Percentiles rank a stretch among this genome's conserved stretches.
phyloP scores from a whole-genome alignment of 92 coral and sea anemone genomes.

The Epizoanthus ramosus region DNA sequence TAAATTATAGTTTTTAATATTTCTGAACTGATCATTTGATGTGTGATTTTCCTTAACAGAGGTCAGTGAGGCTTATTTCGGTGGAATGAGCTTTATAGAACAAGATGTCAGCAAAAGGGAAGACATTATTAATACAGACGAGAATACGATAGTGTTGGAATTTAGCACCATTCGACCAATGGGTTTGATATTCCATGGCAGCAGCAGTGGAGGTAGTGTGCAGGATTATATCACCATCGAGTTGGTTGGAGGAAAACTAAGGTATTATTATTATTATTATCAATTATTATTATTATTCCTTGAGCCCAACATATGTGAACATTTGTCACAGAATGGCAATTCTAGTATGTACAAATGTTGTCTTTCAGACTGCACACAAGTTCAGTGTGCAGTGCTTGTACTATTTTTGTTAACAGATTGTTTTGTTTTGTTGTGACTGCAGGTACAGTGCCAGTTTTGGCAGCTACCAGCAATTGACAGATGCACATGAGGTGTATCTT shows the following conservation, averaged over 20 bases:
- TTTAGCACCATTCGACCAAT: constrained; percentile 75
- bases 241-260: constrained; percentile 77
- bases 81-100: constrained; percentile 61
- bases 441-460: constrained; percentile 76
- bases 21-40: too few relatives aligned
- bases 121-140: constrained; percentile 14
- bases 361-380: not conserved
- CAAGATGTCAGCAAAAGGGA: constrained; percentile 32
- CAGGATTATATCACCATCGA: constrained; percentile 80
- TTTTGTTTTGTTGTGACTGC: not conserved
- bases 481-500: constrained; percentile 51
- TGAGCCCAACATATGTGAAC: too few relatives aligned
- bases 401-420: too few relatives aligned
- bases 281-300: not conserved
- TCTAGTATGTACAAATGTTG: not conserved
- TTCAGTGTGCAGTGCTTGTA: too few relatives aligned
- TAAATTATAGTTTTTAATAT: too few relatives aligned
- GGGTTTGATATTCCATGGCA: constrained; percentile 74
- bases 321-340: too few relatives aligned
- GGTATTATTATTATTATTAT: too few relatives aligned
- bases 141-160: constrained; percentile 41
- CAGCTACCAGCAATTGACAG: constrained; percentile 38
- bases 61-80: constrained; percentile 55
- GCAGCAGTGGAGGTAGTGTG: constrained; percentile 61
- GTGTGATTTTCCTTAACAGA: constrained; percentile 18